A percentile compares a stretch with the other conserved stretches of the same genome.
Evolutionary conservation across 2,113 vertebrate genomes (phyloP).

Genomic region (Cairina moschata): DNA sequence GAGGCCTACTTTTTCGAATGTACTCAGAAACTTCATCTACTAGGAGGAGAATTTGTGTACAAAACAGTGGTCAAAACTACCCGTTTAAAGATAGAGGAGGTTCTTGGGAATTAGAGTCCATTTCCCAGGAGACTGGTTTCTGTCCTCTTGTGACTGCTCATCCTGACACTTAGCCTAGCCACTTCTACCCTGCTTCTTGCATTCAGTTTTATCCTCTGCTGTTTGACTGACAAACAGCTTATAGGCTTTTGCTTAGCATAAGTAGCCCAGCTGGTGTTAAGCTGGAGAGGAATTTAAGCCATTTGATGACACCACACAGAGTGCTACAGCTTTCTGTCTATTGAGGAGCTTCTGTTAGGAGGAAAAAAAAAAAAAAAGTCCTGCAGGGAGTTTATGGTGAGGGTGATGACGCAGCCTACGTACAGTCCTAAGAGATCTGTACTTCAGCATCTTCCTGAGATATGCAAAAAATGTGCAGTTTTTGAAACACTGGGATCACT

Average conservation of each 20-base stretch:
- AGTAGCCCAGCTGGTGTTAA: constrained; percentile 5
- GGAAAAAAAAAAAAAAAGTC: too few relatives aligned
- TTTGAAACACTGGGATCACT: background rate
- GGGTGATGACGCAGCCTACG: background rate
- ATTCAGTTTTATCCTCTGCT: background rate
- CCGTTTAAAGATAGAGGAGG: background rate
- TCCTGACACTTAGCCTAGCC: background rate
- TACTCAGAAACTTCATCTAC: background rate
- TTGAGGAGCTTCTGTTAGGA: background rate
- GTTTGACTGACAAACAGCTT: constrained; percentile 6
- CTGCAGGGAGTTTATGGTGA: background rate
- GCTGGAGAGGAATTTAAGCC: constrained; percentile 13
- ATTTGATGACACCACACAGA: background rate
- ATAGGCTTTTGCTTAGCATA: background rate
- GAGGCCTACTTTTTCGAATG: background rate
- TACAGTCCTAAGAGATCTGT: background rate
- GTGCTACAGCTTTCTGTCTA: background rate
- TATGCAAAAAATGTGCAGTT: background rate
- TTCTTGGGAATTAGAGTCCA: background rate
- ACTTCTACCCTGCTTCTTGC: background rate
- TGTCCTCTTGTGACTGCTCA: background rate
- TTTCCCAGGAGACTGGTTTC: background rate
- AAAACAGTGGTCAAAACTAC: background rate
- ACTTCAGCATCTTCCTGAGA: background rate
- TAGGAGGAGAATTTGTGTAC: background rate